Base-by-base conservation (phyloP, 2,888 invertebrate species). In the Caenorhabditis uteleia region DNA sequence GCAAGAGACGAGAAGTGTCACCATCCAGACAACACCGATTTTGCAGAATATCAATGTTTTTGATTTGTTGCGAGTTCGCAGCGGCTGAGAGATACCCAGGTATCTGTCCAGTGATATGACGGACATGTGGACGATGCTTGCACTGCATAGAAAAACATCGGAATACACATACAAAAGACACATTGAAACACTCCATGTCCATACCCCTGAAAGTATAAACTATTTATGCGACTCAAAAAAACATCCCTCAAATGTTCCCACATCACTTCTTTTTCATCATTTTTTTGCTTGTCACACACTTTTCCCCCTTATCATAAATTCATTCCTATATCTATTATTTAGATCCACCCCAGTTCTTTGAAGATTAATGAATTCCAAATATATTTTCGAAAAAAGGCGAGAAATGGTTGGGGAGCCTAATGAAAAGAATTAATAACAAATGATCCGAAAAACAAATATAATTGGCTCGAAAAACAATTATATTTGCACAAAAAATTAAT, bases 21-120 rank as follows among this genome's bases (percentile, higher is more conserved):
- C 87, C 38, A 93, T 87, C 95, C 95, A 95, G 1, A 95, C 95
- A 83, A 93, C 90, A 16, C 90, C 89, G 50, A 97, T 94, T 86
- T 95, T 95, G 68, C 94, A 43, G 26, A 83, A 76, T 42, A 86
- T 85, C 65, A 92, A 85, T 59, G 90, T 88, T 56, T 91, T 88
- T 12, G 93, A 92, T 84, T 92, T 93, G 84, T 92, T 92, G 48
- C 93, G 87, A 31, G 92, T 92, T 82, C 91, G 89, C 91, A 95
- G 93, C 0, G 95, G 95, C 82, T 92, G 92, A 7, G 77, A 78
- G 48, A 77, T 77, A 23, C 77, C 74, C 26, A 79, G 68, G 36
- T 70, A 77, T 8, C 74, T 84, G 70, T 87, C 87, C 48, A 88
- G 78, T 1, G 87, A 86, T 62, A 88, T 87, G 53, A 86, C 85